Conservation (phyloP, 2,888 invertebrate genomes). For the Dione juno region DNA sequence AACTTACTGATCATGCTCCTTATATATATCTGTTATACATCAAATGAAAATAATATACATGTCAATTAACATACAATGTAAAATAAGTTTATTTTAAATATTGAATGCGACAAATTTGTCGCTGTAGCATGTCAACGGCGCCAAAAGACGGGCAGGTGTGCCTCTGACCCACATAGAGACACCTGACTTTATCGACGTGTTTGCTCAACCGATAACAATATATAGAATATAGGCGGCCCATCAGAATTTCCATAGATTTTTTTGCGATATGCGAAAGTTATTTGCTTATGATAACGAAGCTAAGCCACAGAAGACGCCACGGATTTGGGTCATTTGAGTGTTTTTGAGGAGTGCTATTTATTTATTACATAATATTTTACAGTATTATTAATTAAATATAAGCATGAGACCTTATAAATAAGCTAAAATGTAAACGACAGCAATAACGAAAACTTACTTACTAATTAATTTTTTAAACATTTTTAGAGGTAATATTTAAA, state of each 20-base stretch:
- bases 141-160: constrained; percentile 53
- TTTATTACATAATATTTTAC: neutral
- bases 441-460: too few species aligned
- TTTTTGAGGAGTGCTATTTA: constrained; percentile 4
- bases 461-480: too few species aligned
- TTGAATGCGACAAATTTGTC: neutral
- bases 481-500: too few species aligned
- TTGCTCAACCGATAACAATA: constrained; percentile 54
- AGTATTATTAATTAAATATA: too few species aligned
- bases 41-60: too few species aligned
- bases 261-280: constrained; percentile 55
- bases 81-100: neutral
- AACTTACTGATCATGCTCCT: too few species aligned
- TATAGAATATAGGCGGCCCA: constrained; percentile 45
- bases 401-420: too few species aligned
- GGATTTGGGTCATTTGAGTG: constrained; percentile 30
- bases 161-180: constrained; percentile 58
- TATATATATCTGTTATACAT: too few species aligned
- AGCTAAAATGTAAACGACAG: too few species aligned
- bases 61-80: too few species aligned
- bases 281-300: constrained; percentile 49
- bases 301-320: neutral
- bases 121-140: neutral
- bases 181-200: constrained; percentile 56
- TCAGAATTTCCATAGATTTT: constrained; percentile 51